Evolutionary conservation across 1,140 invertebrate genomes (phyloP).

Genomic region (Heliconius eleuchia): DNA sequence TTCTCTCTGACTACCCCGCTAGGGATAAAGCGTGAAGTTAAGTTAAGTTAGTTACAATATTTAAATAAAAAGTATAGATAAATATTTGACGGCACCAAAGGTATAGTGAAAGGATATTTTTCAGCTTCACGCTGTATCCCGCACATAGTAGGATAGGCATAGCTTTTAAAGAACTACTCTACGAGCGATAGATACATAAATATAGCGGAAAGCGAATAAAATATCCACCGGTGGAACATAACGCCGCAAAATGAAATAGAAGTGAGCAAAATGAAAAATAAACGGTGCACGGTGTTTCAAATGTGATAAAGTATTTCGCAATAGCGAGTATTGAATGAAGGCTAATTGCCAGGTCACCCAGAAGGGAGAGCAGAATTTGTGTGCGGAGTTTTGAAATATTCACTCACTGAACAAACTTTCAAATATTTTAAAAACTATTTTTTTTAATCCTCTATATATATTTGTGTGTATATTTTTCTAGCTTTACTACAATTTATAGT

Average conservation of each 20-base stretch:
- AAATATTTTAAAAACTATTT: neutral
- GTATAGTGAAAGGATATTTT: too few species aligned
- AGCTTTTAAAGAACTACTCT: too few species aligned
- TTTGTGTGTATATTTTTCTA: neutral
- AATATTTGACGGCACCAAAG: too few species aligned
- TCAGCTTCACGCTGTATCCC: too few species aligned
- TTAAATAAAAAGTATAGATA: too few species aligned
- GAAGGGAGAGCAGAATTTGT: neutral
- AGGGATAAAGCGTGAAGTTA: too few species aligned
- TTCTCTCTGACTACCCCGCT: too few species aligned
- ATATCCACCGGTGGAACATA: too few species aligned
- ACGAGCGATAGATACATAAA: too few species aligned
- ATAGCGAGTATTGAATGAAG: neutral
- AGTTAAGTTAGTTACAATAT: too few species aligned
- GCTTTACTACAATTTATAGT: neutral
- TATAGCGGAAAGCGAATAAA: too few species aligned
- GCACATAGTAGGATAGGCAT: too few species aligned
- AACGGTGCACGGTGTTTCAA: neutral
- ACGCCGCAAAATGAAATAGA: neutral
- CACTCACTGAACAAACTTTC: neutral
- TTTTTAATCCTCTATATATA: neutral
- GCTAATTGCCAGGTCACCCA: constrained; percentile 13
- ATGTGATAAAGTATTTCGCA: neutral
- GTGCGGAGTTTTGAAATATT: neutral
- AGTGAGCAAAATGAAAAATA: neutral